Percentiles rank a stretch among this genome's conserved stretches.
These are phyloP conservation scores for Montipora capitata DNA, from an alignment of 92 coral and sea anemone species.

Conservation along the genomic window DNA sequence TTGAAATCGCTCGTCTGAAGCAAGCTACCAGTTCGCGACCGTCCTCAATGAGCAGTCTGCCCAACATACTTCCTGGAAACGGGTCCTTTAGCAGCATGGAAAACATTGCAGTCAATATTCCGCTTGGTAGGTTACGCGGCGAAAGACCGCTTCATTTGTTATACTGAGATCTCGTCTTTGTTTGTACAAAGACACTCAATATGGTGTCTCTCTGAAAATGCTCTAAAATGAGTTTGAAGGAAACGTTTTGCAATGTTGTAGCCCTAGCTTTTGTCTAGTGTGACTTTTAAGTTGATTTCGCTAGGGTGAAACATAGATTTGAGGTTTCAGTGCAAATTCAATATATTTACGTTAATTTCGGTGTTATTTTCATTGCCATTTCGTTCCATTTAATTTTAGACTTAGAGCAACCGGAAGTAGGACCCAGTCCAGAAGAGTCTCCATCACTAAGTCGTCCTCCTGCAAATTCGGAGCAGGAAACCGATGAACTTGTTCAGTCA, in stretches of 20 bases:
- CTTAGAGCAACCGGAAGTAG: slow-evolving; percentile 6
- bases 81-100: slow-evolving; percentile 81
- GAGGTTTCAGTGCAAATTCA: not conserved
- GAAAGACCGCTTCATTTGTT: no score
- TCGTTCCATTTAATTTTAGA: not conserved
- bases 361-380: not conserved
- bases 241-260: not conserved
- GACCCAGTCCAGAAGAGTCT: slow-evolving; percentile 30
- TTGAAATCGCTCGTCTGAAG: slow-evolving; percentile 93
- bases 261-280: no score
- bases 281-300: not conserved
- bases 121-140: slow-evolving; percentile 62
- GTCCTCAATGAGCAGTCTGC: slow-evolving; percentile 93
- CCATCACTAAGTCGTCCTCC: slow-evolving; percentile 78
- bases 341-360: no score
- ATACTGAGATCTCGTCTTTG: not conserved
- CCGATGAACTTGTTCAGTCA: slow-evolving; percentile 63
- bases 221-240: not conserved
- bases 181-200: not conserved
- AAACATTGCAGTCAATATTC: slow-evolving; percentile 50
- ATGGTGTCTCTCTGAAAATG: no score
- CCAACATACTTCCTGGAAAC: slow-evolving; percentile 71
- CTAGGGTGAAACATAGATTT: not conserved
- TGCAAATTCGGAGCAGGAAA: slow-evolving; percentile 72
- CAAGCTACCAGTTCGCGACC: slow-evolving; percentile 95